Evolutionary conservation across 1,140 invertebrate genomes (phyloP).

Genomic region (Antheraea mylitta): DNA sequence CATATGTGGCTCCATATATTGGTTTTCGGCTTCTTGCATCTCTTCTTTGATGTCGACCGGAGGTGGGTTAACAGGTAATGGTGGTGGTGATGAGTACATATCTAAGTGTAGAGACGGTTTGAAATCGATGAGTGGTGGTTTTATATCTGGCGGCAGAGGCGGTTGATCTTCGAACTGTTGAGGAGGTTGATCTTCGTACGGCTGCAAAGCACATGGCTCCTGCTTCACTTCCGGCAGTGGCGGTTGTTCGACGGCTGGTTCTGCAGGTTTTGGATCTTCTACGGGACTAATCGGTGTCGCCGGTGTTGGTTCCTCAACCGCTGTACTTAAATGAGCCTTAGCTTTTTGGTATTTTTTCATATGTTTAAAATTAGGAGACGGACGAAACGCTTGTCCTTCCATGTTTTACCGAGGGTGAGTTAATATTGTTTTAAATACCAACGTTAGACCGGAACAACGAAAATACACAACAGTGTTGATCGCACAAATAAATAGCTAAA

Average conservation of each 20-base stretch:
- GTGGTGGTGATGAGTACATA: background rate
- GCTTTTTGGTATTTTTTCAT: constrained; percentile 64
- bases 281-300: background rate
- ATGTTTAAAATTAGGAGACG: constrained; percentile 51
- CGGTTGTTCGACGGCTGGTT: constrained; percentile 6
- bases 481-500: no score
- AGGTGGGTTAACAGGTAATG: background rate
- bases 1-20: background rate
- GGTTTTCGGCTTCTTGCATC: background rate
- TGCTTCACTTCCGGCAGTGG: background rate
- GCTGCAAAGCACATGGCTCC: background rate
- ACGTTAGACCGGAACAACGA: no score
- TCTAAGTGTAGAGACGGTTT: no score
- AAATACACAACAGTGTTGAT: no score
- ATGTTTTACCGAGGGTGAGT: background rate
- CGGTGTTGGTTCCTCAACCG: constrained; percentile 27
- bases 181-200: background rate
- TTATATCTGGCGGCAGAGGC: background rate
- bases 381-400: constrained; percentile 24
- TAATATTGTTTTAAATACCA: no score
- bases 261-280: constrained; percentile 3
- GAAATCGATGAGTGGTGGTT: no score
- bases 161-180: background rate
- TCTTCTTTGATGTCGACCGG: background rate
- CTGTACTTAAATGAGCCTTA: constrained; percentile 23